Evolutionary conservation across 2,113 vertebrate genomes (phyloP).

Genomic region (Hassar affinis): DNA sequence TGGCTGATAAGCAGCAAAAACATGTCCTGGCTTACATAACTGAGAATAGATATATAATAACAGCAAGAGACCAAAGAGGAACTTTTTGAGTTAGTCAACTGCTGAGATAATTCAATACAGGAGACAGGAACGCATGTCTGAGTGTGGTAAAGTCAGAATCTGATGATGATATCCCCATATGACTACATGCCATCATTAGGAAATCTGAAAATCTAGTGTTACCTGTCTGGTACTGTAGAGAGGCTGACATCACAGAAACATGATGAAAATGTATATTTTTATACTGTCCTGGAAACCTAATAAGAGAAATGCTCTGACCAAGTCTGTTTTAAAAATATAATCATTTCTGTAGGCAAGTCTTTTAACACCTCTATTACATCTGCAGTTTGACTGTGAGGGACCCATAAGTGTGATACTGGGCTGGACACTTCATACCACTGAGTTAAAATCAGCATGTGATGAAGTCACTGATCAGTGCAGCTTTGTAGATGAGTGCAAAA

Average conservation of each 20-base stretch:
- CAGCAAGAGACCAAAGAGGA: constrained; percentile 26
- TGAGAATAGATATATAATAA: constrained; percentile 59
- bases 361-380: background rate
- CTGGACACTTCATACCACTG: background rate
- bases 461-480: background rate
- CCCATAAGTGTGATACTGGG: background rate
- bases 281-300: background rate
- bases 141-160: background rate
- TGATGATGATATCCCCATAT: background rate
- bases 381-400: background rate
- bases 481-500: background rate
- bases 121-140: constrained; percentile 6
- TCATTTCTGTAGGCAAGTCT: background rate
- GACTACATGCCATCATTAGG: background rate
- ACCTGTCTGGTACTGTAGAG: no score
- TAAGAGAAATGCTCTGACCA: background rate
- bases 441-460: background rate
- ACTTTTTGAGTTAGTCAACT: constrained; percentile 17
- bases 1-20: constrained; percentile 58
- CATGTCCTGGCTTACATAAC: constrained; percentile 62
- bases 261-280: background rate
- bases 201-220: background rate
- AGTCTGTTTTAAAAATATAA: background rate
- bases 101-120: constrained; percentile 3
- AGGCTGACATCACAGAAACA: background rate